Conservation (phyloP, 2,888 invertebrate genomes). For the Rhopalosiphum nymphaeae region DNA sequence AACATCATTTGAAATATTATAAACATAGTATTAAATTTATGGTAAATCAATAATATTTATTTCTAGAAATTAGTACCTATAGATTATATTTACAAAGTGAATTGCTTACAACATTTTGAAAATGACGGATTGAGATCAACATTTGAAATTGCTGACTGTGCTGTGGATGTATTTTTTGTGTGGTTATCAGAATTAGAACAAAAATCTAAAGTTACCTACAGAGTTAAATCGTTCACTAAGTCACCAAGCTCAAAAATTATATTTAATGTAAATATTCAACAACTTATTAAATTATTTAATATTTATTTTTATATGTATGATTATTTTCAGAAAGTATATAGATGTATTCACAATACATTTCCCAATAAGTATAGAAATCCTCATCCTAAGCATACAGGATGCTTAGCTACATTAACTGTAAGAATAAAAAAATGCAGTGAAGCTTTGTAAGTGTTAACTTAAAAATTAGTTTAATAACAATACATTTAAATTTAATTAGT, state of each 20-base stretch:
- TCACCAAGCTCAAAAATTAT: background rate
- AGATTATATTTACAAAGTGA: slow-evolving; percentile 43
- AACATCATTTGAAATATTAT: background rate
- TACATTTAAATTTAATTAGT: background rate
- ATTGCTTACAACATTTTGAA: background rate
- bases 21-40: background rate
- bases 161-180: background rate
- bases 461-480: background rate
- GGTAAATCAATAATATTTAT: background rate
- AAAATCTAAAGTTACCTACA: slow-evolving; percentile 11
- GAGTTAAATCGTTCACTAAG: slow-evolving; percentile 20
- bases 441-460: slow-evolving; percentile 34
- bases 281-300: background rate
- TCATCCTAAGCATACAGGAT: slow-evolving; percentile 53
- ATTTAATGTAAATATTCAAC: slow-evolving; percentile 38
- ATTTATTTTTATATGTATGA: background rate
- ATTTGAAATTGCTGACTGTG: slow-evolving; percentile 52
- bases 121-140: background rate
- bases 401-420: slow-evolving; percentile 50
- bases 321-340: slow-evolving; percentile 52
- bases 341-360: slow-evolving; percentile 53
- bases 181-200: slow-evolving; percentile 31
- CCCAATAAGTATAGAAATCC: background rate
- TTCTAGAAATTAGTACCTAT: slow-evolving; percentile 33
- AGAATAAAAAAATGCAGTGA: slow-evolving; percentile 45